phyloP scores from a whole-genome alignment of 2,797 vertebrate species.

The Acanthurus lineatus region DNA sequence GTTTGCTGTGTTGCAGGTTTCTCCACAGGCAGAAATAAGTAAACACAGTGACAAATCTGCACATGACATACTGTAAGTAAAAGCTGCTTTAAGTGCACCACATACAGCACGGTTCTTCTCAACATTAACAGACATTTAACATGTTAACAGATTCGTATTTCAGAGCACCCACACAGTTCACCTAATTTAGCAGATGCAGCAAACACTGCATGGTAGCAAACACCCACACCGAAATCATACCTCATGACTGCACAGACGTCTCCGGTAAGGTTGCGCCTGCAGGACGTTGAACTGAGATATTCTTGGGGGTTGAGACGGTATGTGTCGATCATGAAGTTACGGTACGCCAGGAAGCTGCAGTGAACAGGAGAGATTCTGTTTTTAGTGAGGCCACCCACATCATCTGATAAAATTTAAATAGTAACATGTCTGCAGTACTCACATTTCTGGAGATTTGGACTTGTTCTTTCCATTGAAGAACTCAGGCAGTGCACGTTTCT shows the following conservation, averaged over 20 bases:
- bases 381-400: not conserved
- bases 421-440: constrained; percentile 72
- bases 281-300: constrained; percentile 95
- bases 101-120: not conserved
- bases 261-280: constrained; percentile 93
- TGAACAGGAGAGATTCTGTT: not conserved
- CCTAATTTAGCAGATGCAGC: constrained; percentile 26
- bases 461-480: constrained; percentile 99
- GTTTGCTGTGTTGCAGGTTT: not conserved
- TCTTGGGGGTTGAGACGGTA: constrained; percentile 97
- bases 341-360: constrained; percentile 94
- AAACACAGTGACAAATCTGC: constrained; percentile 20
- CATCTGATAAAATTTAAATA: not conserved
- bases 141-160: not conserved
- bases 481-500: constrained; percentile 94
- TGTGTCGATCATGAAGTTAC: constrained; percentile 98
- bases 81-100: constrained; percentile 2
- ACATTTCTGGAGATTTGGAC: constrained; percentile 98
- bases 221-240: constrained; percentile 69
- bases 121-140: constrained; percentile 30
- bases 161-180: constrained; percentile 27
- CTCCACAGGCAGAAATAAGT: not conserved
- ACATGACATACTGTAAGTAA: not conserved
- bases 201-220: constrained; percentile 13
- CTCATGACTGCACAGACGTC: constrained; percentile 97